Evolutionary conservation across 2,888 invertebrate genomes (phyloP).

Genomic region (Phrixothrix hirtus): DNA sequence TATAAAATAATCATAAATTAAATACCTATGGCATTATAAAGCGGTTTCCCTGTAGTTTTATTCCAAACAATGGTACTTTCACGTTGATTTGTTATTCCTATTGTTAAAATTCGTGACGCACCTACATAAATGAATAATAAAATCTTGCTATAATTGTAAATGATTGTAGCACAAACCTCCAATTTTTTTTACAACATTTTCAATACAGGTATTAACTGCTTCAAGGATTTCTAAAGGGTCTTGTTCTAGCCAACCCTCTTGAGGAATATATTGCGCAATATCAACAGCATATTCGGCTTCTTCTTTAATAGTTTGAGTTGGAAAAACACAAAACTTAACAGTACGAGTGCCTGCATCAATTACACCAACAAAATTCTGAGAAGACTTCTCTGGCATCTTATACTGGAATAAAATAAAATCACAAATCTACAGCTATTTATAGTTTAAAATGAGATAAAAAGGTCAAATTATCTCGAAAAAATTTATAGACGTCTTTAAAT

Average conservation of each 20-base stretch:
- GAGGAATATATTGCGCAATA: conserved; percentile 76
- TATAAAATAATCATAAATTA: too few relatives aligned
- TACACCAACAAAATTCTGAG: conserved; percentile 73
- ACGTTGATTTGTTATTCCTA: conserved; percentile 96
- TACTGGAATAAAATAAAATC: background rate
- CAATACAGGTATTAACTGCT: conserved; percentile 79
- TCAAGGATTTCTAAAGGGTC: conserved; percentile 84
- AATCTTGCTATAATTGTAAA: too few relatives aligned
- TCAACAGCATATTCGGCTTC: conserved; percentile 80
- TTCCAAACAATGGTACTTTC: conserved; percentile 98
- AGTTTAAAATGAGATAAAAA: too few relatives aligned
- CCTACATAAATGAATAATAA: too few relatives aligned
- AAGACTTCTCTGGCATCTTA: conserved; percentile 14
- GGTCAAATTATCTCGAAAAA: too few relatives aligned
- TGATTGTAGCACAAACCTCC: too few relatives aligned
- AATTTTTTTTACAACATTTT: conserved; percentile 70
- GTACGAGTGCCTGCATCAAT: conserved; percentile 97
- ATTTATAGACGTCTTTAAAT: too few relatives aligned
- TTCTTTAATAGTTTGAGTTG: conserved; percentile 77
- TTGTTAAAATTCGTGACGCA: conserved; percentile 67
- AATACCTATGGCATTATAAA: conserved; percentile 92
- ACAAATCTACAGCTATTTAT: too few relatives aligned
- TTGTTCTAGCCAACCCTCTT: conserved; percentile 94
- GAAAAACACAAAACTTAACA: conserved; percentile 67
- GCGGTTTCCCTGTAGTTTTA: conserved; percentile 83